Conservation (phyloP, 2,113 vertebrate genomes). For the Nannospalax galili region DNA sequence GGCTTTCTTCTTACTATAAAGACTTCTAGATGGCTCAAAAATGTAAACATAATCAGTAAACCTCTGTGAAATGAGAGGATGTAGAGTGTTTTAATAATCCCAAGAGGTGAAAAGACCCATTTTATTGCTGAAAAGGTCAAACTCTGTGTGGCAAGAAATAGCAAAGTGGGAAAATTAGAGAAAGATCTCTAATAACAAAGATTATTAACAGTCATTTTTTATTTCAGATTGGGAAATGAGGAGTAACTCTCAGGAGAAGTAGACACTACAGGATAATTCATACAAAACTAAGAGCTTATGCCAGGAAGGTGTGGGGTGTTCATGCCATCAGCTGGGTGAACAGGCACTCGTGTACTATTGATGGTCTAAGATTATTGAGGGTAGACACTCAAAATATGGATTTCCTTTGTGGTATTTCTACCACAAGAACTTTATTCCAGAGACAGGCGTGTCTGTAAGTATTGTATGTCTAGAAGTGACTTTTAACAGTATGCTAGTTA, state of each 20-base stretch:
- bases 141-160: slow-evolving; percentile 9
- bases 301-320: background rate
- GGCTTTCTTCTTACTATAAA: background rate
- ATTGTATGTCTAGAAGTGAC: background rate
- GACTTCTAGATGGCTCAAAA: background rate
- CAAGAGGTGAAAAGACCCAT: background rate
- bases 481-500: slow-evolving; percentile 8
- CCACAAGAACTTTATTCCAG: background rate
- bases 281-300: background rate
- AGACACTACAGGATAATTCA: too few species aligned
- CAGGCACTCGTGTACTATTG: background rate
- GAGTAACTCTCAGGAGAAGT: background rate
- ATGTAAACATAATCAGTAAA: background rate
- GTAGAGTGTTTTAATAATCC: background rate
- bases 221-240: background rate
- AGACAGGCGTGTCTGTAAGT: background rate
- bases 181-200: slow-evolving; percentile 17
- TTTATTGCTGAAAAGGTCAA: background rate
- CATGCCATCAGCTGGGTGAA: background rate
- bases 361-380: background rate
- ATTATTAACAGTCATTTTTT: background rate
- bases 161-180: background rate
- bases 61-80: background rate
- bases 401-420: background rate
- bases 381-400: background rate